Conservation (phyloP, 2,888 invertebrate species). For the Eueremaeus valkanovi region DNA sequence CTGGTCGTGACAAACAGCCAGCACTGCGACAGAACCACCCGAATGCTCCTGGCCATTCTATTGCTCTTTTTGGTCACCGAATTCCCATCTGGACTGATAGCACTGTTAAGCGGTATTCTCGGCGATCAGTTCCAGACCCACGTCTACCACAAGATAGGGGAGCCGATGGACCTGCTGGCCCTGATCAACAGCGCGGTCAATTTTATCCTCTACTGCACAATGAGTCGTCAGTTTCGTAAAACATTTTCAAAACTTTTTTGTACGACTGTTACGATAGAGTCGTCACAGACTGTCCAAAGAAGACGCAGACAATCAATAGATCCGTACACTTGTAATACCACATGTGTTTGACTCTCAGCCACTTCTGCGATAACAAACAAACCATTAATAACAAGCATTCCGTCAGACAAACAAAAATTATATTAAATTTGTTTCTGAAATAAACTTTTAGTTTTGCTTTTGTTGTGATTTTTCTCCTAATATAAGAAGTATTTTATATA, state of each 20-base stretch:
- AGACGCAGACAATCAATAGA: not conserved
- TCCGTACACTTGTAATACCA: conserved; percentile 22
- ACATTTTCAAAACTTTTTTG: conserved; percentile 61
- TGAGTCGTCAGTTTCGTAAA: conserved; percentile 83
- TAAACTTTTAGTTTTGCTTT: too few relatives aligned
- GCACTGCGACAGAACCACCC: conserved; percentile 69
- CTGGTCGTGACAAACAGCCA: conserved; percentile 27
- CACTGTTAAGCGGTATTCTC: conserved; percentile 70
- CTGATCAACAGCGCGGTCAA: conserved; percentile 86
- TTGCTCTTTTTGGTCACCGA: conserved; percentile 82
- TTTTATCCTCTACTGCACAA: conserved; percentile 86
- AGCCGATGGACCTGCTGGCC: conserved; percentile 83
- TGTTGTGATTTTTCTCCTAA: too few relatives aligned
- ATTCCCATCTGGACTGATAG: conserved; percentile 72
- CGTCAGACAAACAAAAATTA: not conserved
- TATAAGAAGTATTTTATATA: too few relatives aligned
- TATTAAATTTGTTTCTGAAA: too few relatives aligned
- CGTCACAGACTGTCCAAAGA: not conserved
- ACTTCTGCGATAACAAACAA: not conserved
- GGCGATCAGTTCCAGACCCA: conserved; percentile 62
- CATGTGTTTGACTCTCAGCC: not conserved
- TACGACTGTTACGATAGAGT: not conserved
- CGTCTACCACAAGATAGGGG: conserved; percentile 61
- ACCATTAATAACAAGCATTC: not conserved
- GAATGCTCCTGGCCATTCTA: conserved; percentile 80